Conservation (phyloP, 2,888 invertebrate species). For the Glomeris marginata region DNA sequence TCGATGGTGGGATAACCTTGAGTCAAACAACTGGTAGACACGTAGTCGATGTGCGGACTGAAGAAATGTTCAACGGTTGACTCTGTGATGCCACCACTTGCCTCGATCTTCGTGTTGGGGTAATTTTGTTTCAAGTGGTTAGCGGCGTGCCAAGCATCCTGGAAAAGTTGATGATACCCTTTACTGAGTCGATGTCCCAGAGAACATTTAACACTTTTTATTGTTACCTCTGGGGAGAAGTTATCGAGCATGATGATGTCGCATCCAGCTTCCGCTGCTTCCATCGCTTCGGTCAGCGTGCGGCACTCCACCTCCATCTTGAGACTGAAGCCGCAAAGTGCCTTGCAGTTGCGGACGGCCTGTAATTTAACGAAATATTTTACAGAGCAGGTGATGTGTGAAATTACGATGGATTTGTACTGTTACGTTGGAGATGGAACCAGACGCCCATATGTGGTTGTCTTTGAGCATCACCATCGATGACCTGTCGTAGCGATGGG, state of each 20-base stretch:
- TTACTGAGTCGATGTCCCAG: not conserved
- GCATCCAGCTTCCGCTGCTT: slow-evolving; percentile 30
- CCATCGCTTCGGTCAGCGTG: slow-evolving; percentile 28
- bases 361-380: slow-evolving; percentile 16
- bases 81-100: slow-evolving; percentile 31
- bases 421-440: slow-evolving; percentile 27
- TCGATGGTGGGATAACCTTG: slow-evolving; percentile 32
- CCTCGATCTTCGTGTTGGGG: slow-evolving; percentile 29
- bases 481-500: slow-evolving; percentile 32
- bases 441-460: slow-evolving; percentile 32
- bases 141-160: slow-evolving; percentile 25
- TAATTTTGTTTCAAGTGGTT: slow-evolving; percentile 24
- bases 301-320: slow-evolving; percentile 35
- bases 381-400: not conserved
- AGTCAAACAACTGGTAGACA: slow-evolving; percentile 30
- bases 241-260: slow-evolving; percentile 35
- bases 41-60: slow-evolving; percentile 27
- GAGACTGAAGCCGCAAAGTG: slow-evolving; percentile 25
- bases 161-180: not conserved
- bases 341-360: slow-evolving; percentile 29
- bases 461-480: slow-evolving; percentile 35
- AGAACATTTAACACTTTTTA: not conserved
- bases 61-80: slow-evolving; percentile 25
- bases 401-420: not conserved
- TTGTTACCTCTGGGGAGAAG: slow-evolving; percentile 27